phyloP scores from a whole-genome alignment of 2,797 vertebrate species.

The Adelosebastes latens region DNA sequence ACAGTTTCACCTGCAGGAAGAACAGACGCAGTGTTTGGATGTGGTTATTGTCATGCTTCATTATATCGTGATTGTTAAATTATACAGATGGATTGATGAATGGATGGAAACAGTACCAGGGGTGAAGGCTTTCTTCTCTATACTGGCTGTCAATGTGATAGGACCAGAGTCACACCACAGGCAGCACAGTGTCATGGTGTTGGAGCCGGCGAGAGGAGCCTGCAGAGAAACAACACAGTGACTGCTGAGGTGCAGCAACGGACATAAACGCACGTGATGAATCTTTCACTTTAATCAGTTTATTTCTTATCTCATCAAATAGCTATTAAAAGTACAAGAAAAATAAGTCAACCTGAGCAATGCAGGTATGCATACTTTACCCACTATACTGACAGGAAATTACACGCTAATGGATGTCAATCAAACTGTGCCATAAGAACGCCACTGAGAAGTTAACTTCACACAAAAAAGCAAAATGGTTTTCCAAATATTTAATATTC shows the following conservation, averaged over 20 bases:
- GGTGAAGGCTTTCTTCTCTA: conserved; percentile 60
- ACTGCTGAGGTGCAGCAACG: not conserved
- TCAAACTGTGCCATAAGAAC: not conserved
- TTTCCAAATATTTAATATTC: not conserved
- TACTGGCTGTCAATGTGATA: conserved; percentile 37
- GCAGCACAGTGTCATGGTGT: conserved; percentile 42
- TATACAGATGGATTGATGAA: not conserved
- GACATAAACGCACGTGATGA: not conserved
- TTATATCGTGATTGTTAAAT: not conserved
- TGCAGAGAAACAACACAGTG: conserved; percentile 29
- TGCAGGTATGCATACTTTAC: not conserved
- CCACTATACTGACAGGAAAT: not conserved
- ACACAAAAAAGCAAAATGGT: not conserved
- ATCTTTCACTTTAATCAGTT: not conserved
- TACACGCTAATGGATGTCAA: not conserved
- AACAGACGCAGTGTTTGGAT: not conserved
- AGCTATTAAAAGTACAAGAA: not conserved
- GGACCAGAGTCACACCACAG: conserved; percentile 59
- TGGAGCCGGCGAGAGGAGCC: conserved; percentile 61
- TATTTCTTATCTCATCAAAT: not conserved
- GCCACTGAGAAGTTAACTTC: not conserved
- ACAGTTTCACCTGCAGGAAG: conserved; percentile 60
- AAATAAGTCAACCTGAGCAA: not conserved
- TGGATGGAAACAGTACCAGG: conserved; percentile 44
- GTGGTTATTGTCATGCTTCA: not conserved